Conservation (phyloP, 1,140 invertebrate species). For the Drosophila saltans region DNA sequence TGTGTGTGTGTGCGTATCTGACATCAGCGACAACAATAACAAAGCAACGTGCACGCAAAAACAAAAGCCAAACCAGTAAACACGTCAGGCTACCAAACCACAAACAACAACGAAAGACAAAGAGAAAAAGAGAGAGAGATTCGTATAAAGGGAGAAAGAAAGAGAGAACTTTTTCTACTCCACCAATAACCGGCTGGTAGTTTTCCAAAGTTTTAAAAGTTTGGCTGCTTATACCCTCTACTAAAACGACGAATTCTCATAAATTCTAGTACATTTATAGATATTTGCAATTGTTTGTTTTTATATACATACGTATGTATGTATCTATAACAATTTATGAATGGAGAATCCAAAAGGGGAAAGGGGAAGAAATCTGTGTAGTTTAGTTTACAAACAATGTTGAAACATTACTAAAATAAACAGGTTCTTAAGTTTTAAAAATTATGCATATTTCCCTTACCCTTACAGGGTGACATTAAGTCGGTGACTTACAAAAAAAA, state of each 20-base stretch:
- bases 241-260: not conserved
- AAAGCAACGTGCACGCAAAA: conserved; percentile 58
- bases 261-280: no score
- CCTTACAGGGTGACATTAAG: not conserved
- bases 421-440: no score
- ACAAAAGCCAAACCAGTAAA: conserved; percentile 52
- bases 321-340: no score
- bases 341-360: no score
- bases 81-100: conserved; percentile 44
- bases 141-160: conserved; percentile 4
- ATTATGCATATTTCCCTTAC: no score
- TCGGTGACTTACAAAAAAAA: not conserved
- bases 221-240: not conserved
- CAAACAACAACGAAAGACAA: not conserved
- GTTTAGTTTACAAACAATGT: no score
- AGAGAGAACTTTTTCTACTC: conserved; percentile 8
- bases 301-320: no score
- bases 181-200: conserved; percentile 5
- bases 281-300: no score
- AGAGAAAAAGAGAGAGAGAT: not conserved
- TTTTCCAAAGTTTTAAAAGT: not conserved
- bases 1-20: conserved; percentile 41
- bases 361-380: no score
- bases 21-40: conserved; percentile 64
- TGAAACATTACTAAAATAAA: no score